These are phyloP conservation scores for Myotis findleyi DNA, from an alignment of 2,797 vertebrate species.

Conservation along the genomic window DNA sequence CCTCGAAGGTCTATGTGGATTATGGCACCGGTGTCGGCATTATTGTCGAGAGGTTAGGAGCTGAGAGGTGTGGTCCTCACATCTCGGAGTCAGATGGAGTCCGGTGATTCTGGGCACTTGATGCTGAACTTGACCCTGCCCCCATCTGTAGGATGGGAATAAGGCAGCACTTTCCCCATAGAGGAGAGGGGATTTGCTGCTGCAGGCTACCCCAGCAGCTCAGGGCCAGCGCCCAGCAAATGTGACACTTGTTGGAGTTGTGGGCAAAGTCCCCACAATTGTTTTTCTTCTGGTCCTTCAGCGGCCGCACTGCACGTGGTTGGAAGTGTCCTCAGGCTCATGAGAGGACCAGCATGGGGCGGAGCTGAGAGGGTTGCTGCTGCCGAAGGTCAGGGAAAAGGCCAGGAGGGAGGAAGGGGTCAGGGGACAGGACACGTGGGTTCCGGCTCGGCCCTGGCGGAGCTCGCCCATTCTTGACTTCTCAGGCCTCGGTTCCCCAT, in stretches of 20 bases:
- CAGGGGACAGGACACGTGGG: background rate
- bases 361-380: background rate
- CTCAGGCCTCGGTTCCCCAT: background rate
- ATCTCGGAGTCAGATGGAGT: background rate
- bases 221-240: background rate
- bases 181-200: background rate
- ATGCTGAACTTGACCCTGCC: background rate
- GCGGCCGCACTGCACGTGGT: background rate
- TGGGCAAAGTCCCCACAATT: background rate
- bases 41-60: background rate
- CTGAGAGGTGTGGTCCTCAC: background rate
- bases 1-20: rapidly evolving
- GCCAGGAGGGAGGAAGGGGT: background rate
- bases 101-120: background rate
- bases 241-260: background rate
- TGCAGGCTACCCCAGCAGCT: background rate
- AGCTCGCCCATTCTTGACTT: background rate
- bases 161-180: background rate
- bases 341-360: background rate
- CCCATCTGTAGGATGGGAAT: background rate
- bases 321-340: background rate
- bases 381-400: background rate
- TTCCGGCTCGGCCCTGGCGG: background rate
- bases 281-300: background rate
- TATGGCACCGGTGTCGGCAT: rapidly evolving